Percentiles rank a stretch among this genome's conserved stretches.
Conservation (phyloP, 2,113 vertebrate species). For the Takifugu bimaculatus region DNA sequence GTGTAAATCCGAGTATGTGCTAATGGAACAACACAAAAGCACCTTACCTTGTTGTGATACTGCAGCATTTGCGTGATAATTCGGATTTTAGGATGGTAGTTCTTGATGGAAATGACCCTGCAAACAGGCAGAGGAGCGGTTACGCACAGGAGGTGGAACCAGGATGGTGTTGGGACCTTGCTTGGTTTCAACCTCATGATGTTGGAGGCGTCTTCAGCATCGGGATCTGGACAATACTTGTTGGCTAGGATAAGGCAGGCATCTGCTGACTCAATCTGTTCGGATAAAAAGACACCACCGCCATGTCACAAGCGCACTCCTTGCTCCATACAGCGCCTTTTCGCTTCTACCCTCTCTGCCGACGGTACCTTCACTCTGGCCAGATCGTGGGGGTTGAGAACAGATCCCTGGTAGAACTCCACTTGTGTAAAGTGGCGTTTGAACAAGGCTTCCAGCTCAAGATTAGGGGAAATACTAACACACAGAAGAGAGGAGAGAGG, state of each 20-base stretch:
- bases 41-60: slow-evolving; percentile 96
- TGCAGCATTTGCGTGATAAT: slow-evolving; percentile 99
- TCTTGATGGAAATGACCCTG: slow-evolving; percentile 99
- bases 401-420: slow-evolving; percentile 99
- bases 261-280: slow-evolving; percentile 97
- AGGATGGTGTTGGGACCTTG: background rate
- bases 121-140: background rate
- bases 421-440: slow-evolving; percentile 99
- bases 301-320: background rate
- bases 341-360: background rate
- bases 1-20: background rate
- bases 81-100: slow-evolving; percentile 98
- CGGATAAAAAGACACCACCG: background rate
- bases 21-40: background rate
- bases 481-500: slow-evolving; percentile 21
- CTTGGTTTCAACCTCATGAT: slow-evolving; percentile 85
- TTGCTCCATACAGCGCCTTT: background rate
- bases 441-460: slow-evolving; percentile 99
- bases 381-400: slow-evolving; percentile 98
- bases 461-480: slow-evolving; percentile 98
- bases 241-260: slow-evolving; percentile 97
- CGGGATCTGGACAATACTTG: slow-evolving; percentile 97
- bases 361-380: slow-evolving; percentile 96
- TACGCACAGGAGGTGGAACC: no score
- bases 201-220: slow-evolving; percentile 98